A percentile compares a stretch with the other conserved stretches of the same genome.
Evolutionary conservation across 2,888 invertebrate species (phyloP).

Genomic region (Cetonia aurata): DNA sequence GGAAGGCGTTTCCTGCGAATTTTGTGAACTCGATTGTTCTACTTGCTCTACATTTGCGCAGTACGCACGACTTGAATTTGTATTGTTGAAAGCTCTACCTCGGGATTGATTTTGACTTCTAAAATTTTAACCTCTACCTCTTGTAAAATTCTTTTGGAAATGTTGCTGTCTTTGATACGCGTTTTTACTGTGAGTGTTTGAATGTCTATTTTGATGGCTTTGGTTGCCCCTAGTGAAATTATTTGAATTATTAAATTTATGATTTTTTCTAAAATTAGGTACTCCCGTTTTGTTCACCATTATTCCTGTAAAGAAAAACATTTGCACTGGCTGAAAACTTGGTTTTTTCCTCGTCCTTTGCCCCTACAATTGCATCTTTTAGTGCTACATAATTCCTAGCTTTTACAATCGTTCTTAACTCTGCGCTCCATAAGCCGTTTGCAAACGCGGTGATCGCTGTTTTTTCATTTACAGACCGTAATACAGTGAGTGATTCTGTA

Average conservation of each 20-base stretch:
- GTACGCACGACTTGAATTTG: conserved; percentile 1
- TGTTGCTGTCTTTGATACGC: conserved; percentile 2
- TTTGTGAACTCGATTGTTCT: neutral
- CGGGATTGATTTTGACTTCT: conserved; percentile 3
- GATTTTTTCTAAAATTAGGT: neutral
- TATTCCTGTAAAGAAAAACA: neutral
- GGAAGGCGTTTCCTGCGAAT: neutral
- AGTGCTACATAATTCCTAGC: conserved; percentile 42
- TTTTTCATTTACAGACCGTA: conserved; percentile 18
- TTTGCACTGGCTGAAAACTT: neutral
- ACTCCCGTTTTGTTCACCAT: neutral
- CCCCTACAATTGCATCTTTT: conserved; percentile 42
- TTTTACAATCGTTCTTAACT: conserved; percentile 46
- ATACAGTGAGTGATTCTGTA: conserved; percentile 9
- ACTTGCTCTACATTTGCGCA: conserved; percentile 11
- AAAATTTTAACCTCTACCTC: neutral
- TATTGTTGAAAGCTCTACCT: neutral
- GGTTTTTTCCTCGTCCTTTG: conserved; percentile 15
- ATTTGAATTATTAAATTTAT: conserved; percentile 4
- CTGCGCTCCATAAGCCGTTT: conserved; percentile 10
- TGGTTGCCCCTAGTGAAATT: too few species aligned
- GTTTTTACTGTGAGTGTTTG: neutral
- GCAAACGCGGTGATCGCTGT: conserved; percentile 18
- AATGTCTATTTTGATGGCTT: neutral
- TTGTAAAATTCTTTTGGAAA: neutral